Evolutionary conservation across 2,113 vertebrate genomes (phyloP).

Genomic region (Felis chaus): DNA sequence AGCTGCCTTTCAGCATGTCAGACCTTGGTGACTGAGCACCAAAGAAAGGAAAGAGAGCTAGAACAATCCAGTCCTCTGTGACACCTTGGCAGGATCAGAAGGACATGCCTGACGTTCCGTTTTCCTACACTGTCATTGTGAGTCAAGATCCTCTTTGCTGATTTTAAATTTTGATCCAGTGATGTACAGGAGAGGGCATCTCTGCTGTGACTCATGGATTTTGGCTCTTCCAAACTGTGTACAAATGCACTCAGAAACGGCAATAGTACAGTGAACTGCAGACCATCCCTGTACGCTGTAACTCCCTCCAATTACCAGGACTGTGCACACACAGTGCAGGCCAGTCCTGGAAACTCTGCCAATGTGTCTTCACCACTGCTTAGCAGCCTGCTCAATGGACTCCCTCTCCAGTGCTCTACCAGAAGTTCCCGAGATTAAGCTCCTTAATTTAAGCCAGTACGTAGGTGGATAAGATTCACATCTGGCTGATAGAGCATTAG

Average conservation of each 20-base stretch:
- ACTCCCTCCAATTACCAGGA: background rate
- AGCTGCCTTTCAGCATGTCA: background rate
- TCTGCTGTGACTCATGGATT: background rate
- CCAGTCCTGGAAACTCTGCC: background rate
- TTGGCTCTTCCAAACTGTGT: rapidly evolving
- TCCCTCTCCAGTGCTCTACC: background rate
- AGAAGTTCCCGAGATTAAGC: background rate
- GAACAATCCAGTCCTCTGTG: background rate
- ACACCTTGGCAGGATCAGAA: background rate
- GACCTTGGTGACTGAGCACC: background rate
- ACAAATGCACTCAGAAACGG: background rate
- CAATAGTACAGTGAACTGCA: rapidly evolving
- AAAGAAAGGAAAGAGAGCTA: background rate
- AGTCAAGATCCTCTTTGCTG: background rate
- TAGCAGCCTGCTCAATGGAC: background rate
- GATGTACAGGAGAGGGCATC: background rate
- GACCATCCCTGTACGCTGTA: background rate
- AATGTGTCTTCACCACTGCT: background rate
- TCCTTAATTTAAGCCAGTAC: background rate
- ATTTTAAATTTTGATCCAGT: background rate
- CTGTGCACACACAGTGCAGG: rapidly evolving
- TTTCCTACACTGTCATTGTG: background rate
- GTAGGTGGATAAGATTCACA: background rate
- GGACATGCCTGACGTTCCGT: background rate
- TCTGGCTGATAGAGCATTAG: background rate